Evolutionary conservation across 2,113 vertebrate genomes (phyloP).

Genomic region (Chamaea fasciata): DNA sequence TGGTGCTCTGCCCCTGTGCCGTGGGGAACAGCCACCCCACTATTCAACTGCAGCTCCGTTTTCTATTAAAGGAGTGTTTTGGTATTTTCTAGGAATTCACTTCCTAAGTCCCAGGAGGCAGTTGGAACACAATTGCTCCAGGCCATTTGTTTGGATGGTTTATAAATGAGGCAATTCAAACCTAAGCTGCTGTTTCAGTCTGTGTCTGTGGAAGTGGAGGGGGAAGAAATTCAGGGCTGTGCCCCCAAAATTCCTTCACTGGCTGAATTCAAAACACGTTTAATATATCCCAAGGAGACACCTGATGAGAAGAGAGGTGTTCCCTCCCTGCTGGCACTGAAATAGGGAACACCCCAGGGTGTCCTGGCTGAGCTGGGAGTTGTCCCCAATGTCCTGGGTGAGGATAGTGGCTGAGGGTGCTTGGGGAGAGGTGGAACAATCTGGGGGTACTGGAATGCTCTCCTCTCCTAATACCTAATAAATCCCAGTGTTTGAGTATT

Average conservation of each 20-base stretch:
- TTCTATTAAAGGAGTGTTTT: fast-evolving
- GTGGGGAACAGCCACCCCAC: background rate
- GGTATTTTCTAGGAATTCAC: background rate
- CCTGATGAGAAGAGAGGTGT: background rate
- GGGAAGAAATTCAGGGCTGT: background rate
- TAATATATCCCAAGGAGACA: background rate
- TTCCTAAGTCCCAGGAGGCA: background rate
- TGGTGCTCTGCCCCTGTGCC: background rate
- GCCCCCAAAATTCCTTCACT: background rate
- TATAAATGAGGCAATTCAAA: background rate
- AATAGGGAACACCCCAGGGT: background rate
- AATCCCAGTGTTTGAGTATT: background rate
- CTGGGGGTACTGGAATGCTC: background rate
- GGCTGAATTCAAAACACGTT: background rate
- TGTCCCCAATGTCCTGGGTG: background rate
- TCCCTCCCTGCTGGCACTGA: background rate
- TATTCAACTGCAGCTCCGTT: background rate
- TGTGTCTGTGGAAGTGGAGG: background rate
- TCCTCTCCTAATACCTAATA: background rate
- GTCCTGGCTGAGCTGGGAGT: background rate
- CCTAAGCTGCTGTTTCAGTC: background rate
- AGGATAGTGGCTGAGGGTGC: background rate
- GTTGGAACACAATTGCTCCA: background rate
- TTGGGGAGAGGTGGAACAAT: background rate
- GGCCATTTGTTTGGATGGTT: background rate